Percentiles rank a stretch among this genome's conserved stretches.
These are phyloP conservation scores for Astyanax mexicanus DNA, from an alignment of 2,797 vertebrate genomes.

Conservation along the genomic window DNA sequence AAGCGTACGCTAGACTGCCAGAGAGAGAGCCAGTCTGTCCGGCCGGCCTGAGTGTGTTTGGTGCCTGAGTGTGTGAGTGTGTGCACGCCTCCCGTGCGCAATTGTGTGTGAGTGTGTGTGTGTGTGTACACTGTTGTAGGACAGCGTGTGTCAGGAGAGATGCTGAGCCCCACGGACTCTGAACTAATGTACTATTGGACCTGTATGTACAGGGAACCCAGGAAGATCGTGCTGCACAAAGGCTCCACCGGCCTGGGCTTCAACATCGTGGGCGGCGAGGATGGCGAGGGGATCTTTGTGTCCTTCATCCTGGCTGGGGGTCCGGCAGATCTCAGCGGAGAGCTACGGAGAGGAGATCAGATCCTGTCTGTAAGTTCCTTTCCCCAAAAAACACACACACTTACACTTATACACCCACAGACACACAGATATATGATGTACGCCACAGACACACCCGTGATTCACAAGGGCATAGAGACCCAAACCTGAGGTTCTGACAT, in stretches of 20 bases:
- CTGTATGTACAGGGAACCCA: conserved; percentile 82
- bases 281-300: conserved; percentile 97
- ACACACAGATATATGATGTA: not conserved
- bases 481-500: not conserved
- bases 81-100: not conserved
- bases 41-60: conserved; percentile 26
- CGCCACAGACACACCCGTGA: not conserved
- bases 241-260: conserved; percentile 96
- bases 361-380: conserved; percentile 91
- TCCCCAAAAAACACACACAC: not conserved
- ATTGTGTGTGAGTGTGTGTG: conserved; percentile 37
- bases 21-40: conserved; percentile 35
- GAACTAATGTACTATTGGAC: conserved; percentile 82
- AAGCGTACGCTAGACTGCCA: conserved; percentile 54
- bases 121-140: conserved; percentile 34
- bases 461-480: not conserved
- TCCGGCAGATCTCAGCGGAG: conserved; percentile 95
- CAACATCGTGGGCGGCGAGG: conserved; percentile 97
- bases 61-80: conserved; percentile 1
- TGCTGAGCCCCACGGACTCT: conserved; percentile 75
- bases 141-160: conserved; percentile 60
- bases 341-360: conserved; percentile 94
- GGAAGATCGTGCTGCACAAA: conserved; percentile 94
- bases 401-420: not conserved
- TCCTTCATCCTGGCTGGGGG: conserved; percentile 97